These are phyloP conservation scores for Globodera ellingtonae DNA, from an alignment of 1,140 invertebrate genomes.

Conservation along the genomic window DNA sequence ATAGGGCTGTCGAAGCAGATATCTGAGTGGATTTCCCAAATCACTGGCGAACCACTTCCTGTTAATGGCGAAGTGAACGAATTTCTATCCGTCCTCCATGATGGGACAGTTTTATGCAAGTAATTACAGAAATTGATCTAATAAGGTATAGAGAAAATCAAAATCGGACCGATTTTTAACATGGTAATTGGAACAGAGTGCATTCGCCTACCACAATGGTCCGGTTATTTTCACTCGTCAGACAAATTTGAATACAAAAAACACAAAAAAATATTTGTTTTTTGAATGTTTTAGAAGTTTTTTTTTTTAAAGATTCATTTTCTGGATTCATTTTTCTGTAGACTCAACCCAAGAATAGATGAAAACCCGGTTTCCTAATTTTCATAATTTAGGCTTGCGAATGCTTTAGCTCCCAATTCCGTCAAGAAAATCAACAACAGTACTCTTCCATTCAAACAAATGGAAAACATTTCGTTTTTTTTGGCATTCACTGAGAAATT, in stretches of 20 bases:
- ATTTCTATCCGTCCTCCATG: constrained; percentile 51
- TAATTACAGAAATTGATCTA: neutral
- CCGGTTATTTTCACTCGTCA: neutral
- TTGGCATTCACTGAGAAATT: constrained; percentile 54
- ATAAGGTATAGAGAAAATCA: no score
- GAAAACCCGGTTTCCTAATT: constrained; percentile 11
- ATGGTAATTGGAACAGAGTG: no score
- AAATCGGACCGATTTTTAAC: no score
- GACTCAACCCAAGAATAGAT: neutral
- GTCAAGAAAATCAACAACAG: constrained; percentile 60
- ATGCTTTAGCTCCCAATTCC: constrained; percentile 49
- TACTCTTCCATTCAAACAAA: constrained; percentile 60
- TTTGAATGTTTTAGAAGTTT: neutral
- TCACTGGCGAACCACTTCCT: constrained; percentile 42
- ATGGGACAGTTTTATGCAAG: constrained; percentile 57
- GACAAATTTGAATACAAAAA: no score
- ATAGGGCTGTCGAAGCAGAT: constrained; percentile 49
- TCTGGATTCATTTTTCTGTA: no score
- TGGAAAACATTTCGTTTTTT: constrained; percentile 63
- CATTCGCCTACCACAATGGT: no score
- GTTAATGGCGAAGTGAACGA: constrained; percentile 47
- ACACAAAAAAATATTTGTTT: neutral
- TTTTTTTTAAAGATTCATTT: no score
- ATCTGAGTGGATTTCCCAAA: constrained; percentile 46
- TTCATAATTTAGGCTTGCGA: constrained; percentile 48